Base-by-base conservation (phyloP, 2,888 invertebrate genomes). In the Ophion slaviceki region DNA sequence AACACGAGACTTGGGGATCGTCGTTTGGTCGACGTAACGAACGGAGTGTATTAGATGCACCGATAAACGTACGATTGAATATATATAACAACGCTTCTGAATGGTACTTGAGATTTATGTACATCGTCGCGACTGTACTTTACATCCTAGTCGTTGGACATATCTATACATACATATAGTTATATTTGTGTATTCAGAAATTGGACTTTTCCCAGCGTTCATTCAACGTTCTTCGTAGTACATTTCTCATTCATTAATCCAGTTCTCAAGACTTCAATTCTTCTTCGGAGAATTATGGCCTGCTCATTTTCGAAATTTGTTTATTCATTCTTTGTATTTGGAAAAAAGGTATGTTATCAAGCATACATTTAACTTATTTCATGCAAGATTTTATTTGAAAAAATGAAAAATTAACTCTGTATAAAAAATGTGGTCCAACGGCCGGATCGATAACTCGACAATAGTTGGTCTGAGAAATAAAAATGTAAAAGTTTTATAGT, bases 11-110 rank as follows among this genome's bases (percentile, higher is more conserved):
- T 59, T 36, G 70, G 47, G 71, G 70, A 84, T 80, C 64, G 75
- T 66, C 75, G 62, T 84, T 79, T 47, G 70, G 64, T 80, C 80
- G 64, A 70, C 53, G 76, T 71, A 76, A 82, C 75, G 81, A 32
- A 14, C 24, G 53, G 28, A 47, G 20, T 28, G 24, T 45, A 10
- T 24, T 36, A 70, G 66, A 45, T 81, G 62, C 57, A 62, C 68
- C 68, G 57, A 81, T 85, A 77, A 74, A 62, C 68, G 36, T 78
- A 20, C 57, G 17, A 85, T 64, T 75, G 59, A 74, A 81, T 61
- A 59, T 53, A 53, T 53, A 5, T 53, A 53, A 53, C 68, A 57
- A 74, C 57, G 24, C 36, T 64, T 20, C 6, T 40, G 40, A 53
- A 24, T 40, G 64, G 24, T 17, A 24, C 14, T 8, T 11, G 32